Evolutionary conservation across 37 sponge, comb jelly and placozoan species (phyloP), one percentile per base, ranked within the genome.

Genomic region (Spongilla lacustris): DNA sequence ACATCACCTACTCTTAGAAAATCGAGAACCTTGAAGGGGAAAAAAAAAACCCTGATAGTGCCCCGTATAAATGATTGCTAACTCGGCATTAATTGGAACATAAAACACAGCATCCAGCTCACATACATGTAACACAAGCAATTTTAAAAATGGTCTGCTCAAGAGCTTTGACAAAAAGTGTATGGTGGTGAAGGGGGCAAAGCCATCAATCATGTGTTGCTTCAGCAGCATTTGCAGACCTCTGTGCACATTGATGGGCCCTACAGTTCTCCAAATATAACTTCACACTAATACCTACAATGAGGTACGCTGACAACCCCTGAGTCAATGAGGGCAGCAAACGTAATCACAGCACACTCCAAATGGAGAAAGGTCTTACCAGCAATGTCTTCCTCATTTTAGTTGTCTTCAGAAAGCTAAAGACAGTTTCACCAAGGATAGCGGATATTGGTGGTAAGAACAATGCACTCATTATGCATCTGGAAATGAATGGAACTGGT

Each of bases 381-480:
- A 90, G 71, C 48, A 90, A 29, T 19, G 85, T 85, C 75, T 83
- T 81, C 38, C 82, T 90, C 29, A 82, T 31, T 21, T 71, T 81
- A 4, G 75, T 81, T 1, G 66, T 31, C 31, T 21, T 80, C 69
- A 79, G n/a, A 27, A 85, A 36, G 21, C 66, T 69, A 25, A 83
- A 75, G 33, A 69, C 27, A 8, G 35, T 28, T 69, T 70, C 74
- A 21, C 91, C 91, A 27, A 90, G 13, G 23, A 67, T 9, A n/a
- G 85, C 69, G 8, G 91, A 74, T 2, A 85, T 68, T 46, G 85
- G 33, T 24, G 86, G 91, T n/a, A 90, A 26, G 37, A 31, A 46
- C 33, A 85, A 69, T 32, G 86, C 85, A 24, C 91, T 70, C n/a
- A 90, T 29, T 17, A 82, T 36, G 36, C 82, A 81, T 69, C 91